These are phyloP conservation scores for Zosterops japonicus DNA, from an alignment of 2,113 vertebrate genomes.

Conservation along the genomic window DNA sequence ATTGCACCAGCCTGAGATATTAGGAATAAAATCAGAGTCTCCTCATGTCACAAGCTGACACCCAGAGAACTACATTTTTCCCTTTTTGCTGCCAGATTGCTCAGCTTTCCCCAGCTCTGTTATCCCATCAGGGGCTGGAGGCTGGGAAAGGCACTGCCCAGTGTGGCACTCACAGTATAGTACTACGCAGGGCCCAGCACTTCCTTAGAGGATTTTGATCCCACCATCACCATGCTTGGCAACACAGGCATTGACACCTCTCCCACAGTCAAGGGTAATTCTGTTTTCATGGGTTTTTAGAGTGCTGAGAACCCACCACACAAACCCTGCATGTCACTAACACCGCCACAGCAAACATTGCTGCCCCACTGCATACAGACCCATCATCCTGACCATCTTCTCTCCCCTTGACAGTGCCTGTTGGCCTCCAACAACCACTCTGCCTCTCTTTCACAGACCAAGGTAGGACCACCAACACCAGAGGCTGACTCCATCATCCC, in stretches of 20 bases:
- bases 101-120: background rate
- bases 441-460: background rate
- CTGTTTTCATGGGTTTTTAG: background rate
- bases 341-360: accelerated
- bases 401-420: background rate
- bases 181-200: accelerated
- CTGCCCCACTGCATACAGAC: accelerated
- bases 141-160: background rate
- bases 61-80: background rate
- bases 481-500: background rate
- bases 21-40: constrained; percentile 11
- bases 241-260: accelerated
- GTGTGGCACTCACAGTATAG: accelerated
- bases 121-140: background rate
- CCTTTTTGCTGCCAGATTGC: background rate
- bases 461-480: background rate
- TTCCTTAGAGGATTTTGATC: background rate
- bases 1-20: constrained; percentile 20
- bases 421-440: background rate
- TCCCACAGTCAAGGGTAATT: background rate
- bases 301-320: background rate
- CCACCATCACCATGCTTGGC: background rate
- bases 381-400: background rate
- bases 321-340: background rate
- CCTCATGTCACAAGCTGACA: background rate